A percentile compares a stretch with the other conserved stretches of the same genome.
These are phyloP conservation scores for Pagetopsis macropterus DNA, from an alignment of 2,797 vertebrate species.

Conservation along the genomic window DNA sequence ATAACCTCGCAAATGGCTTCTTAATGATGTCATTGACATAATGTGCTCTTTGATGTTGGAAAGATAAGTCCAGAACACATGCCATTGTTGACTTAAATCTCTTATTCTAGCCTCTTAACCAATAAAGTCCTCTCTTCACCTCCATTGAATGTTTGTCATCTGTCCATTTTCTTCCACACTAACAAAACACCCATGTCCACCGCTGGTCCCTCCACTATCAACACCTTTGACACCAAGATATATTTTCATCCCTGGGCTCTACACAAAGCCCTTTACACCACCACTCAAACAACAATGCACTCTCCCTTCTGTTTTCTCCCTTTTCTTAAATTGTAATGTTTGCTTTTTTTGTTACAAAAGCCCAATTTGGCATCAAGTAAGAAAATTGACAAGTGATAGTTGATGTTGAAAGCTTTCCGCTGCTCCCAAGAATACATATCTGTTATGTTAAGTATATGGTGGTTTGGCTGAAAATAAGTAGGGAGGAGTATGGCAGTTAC, in stretches of 20 bases:
- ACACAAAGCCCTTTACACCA: conserved; percentile 8
- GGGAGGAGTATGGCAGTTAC: too few species aligned
- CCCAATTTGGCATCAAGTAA: conserved; percentile 5
- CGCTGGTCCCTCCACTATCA: conserved; percentile 8
- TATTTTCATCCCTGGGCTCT: conserved; percentile 4
- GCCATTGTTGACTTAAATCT: conserved; percentile 10
- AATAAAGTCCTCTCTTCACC: conserved; percentile 29
- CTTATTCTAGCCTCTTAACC: conserved; percentile 27
- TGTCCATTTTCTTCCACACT: conserved; percentile 39
- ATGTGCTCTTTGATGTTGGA: conserved; percentile 1
- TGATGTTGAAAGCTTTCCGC: background rate
- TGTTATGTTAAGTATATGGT: too few species aligned
- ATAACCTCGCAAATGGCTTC: conserved; percentile 38
- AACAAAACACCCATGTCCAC: conserved; percentile 36
- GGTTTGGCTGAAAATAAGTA: too few species aligned
- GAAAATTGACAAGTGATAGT: background rate
- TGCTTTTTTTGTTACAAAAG: background rate
- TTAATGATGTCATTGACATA: conserved; percentile 18
- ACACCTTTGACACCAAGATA: conserved; percentile 20
- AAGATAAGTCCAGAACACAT: conserved; percentile 24
- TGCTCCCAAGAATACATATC: too few species aligned
- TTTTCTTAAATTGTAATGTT: background rate
- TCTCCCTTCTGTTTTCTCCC: background rate
- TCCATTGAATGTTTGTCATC: conserved; percentile 33
- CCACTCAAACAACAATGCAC: background rate